phyloP scores from a whole-genome alignment of 2,113 vertebrate species.

The Pomatorhinus ruficollis region DNA sequence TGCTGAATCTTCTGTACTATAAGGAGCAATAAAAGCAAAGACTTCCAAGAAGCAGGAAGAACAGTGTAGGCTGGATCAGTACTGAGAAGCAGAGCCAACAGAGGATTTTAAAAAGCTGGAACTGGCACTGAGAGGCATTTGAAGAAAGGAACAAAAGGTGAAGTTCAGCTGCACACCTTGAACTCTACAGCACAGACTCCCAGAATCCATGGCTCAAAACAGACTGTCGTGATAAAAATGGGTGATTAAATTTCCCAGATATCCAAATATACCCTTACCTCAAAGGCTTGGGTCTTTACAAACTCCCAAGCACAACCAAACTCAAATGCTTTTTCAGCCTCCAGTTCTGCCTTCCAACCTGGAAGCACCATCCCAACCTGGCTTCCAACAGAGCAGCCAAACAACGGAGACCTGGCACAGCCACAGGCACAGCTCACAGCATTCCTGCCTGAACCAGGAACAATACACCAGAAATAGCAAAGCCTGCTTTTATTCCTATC shows the following conservation, averaged over 20 bases:
- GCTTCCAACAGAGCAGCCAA: not conserved
- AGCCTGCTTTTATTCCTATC: not conserved
- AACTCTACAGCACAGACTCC: conserved; percentile 20
- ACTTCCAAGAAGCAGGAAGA: conserved; percentile 61
- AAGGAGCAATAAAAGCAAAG: conserved; percentile 27
- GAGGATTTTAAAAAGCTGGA: conserved; percentile 43
- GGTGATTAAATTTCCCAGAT: conserved; percentile 27
- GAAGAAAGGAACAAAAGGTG: conserved; percentile 63
- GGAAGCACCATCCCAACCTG: not conserved
- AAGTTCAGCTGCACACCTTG: conserved; percentile 62
- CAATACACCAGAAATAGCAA: not conserved
- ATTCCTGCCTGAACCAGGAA: not conserved
- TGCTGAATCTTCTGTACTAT: not conserved
- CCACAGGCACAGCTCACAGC: not conserved
- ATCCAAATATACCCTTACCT: conserved; percentile 13
- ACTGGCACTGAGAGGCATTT: conserved; percentile 28
- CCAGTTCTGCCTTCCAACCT: not conserved
- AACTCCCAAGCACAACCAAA: not conserved
- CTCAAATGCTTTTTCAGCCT: not conserved
- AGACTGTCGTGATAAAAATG: not conserved
- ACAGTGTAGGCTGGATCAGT: conserved; percentile 37
- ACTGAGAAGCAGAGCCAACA: conserved; percentile 29
- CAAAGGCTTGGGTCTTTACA: not conserved
- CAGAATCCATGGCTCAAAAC: conserved; percentile 19
- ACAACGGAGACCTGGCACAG: not conserved